Percentiles rank a stretch among this genome's conserved stretches.
phyloP scores from a whole-genome alignment of 2,113 vertebrate species.

The Ammospiza nelsoni region DNA sequence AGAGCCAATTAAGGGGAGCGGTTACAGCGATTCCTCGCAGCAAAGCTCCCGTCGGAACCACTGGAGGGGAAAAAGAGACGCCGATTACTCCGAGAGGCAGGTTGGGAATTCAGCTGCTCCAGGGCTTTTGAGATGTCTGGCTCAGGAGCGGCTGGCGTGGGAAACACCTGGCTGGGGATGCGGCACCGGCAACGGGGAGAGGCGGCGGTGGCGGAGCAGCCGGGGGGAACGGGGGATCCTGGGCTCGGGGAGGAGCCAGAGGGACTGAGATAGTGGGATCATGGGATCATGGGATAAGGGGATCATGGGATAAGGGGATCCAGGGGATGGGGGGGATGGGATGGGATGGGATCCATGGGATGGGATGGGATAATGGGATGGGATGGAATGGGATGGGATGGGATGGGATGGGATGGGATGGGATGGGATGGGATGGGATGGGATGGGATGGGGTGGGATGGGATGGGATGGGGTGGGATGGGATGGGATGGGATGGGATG shows the following conservation, averaged over 20 bases:
- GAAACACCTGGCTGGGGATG: neutral
- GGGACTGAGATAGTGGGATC: neutral
- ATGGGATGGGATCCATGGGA: no score
- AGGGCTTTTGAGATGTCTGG: neutral
- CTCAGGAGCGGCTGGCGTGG: neutral
- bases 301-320: neutral
- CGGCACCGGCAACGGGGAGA: rapidly evolving
- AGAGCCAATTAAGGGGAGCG: neutral
- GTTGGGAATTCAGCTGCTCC: neutral
- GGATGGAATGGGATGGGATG: neutral
- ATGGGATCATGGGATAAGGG: neutral
- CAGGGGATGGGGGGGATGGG: neutral
- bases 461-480: no score
- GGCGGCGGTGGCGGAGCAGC: neutral
- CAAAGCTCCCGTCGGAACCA: neutral
- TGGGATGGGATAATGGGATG: no score
- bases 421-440: no score
- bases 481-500: no score
- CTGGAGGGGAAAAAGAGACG: neutral
- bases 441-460: no score
- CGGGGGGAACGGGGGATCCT: neutral
- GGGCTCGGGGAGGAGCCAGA: rapidly evolving
- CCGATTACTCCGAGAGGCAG: neutral
- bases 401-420: no score
- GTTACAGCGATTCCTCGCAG: neutral